Evolutionary conservation across 2,113 vertebrate genomes (phyloP).

Genomic region (Proterorhinus semilunaris): DNA sequence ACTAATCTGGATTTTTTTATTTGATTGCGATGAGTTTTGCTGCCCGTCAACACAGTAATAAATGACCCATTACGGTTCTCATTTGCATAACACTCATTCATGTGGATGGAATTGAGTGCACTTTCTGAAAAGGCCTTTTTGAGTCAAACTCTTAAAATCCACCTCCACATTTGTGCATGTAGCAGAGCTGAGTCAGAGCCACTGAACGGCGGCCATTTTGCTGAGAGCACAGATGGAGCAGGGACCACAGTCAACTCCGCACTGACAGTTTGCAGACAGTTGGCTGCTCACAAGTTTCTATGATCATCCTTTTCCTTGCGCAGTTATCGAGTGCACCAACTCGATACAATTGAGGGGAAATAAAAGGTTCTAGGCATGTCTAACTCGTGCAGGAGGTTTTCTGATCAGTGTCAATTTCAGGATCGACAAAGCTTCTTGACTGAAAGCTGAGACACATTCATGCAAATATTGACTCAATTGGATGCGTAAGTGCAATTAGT

Average conservation of each 20-base stretch:
- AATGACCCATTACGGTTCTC: not conserved
- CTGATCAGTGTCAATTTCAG: no score
- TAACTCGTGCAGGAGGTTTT: no score
- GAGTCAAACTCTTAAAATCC: not conserved
- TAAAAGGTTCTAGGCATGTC: no score
- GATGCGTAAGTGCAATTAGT: no score
- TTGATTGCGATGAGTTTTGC: no score
- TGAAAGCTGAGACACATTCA: no score
- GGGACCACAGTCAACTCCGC: not conserved
- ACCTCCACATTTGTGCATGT: not conserved
- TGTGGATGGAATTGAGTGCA: not conserved
- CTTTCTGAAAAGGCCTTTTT: not conserved
- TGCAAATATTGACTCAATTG: no score
- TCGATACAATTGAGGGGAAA: not conserved
- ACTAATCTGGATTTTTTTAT: no score
- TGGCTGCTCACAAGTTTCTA: not conserved
- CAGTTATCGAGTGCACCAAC: not conserved
- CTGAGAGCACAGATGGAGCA: not conserved
- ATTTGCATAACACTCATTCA: not conserved
- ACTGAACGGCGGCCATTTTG: not conserved
- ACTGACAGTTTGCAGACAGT: not conserved
- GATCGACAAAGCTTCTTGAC: no score
- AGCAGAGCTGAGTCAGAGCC: conserved; percentile 3
- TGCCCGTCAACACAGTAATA: not conserved
- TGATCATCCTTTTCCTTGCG: not conserved